A percentile compares a stretch with the other conserved stretches of the same genome.
Conservation (phyloP, 2,888 invertebrate genomes). For the Drosophila prostipennis region DNA sequence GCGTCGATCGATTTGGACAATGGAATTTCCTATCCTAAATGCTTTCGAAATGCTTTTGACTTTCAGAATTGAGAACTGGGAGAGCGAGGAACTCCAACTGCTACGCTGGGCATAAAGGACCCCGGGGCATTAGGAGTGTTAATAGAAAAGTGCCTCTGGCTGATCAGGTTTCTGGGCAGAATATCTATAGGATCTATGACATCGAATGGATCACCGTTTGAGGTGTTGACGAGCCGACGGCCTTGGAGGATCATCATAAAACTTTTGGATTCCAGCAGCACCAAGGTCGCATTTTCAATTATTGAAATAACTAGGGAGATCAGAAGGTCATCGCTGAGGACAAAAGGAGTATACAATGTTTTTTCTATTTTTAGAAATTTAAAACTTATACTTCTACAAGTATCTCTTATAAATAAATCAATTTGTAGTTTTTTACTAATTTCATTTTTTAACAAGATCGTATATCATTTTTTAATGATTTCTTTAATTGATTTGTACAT, state of each 20-base stretch:
- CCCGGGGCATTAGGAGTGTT: slow-evolving; percentile 69
- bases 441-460: background rate
- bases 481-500: background rate
- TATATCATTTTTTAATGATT: too few relatives aligned
- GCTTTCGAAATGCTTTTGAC: slow-evolving; percentile 62
- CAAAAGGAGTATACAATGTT: background rate
- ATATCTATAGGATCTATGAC: background rate
- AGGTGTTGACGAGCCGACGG: slow-evolving; percentile 57
- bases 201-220: slow-evolving; percentile 24
- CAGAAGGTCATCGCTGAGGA: slow-evolving; percentile 4
- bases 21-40: slow-evolving; percentile 42
- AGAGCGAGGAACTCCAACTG: slow-evolving; percentile 6
- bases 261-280: slow-evolving; percentile 14
- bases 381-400: too few relatives aligned
- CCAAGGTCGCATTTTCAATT: slow-evolving; percentile 2
- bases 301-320: background rate
- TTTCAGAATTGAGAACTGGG: background rate
- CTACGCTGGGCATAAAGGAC: slow-evolving; percentile 62
- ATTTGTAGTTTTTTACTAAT: too few relatives aligned
- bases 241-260: slow-evolving; percentile 11
- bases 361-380: too few relatives aligned
- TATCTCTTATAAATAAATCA: too few relatives aligned
- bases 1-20: slow-evolving; percentile 10
- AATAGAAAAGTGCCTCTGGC: slow-evolving; percentile 71
- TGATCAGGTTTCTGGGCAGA: slow-evolving; percentile 7